Base-by-base conservation (phyloP, 2,797 vertebrate genomes). In the Megalops cyprinoides region DNA sequence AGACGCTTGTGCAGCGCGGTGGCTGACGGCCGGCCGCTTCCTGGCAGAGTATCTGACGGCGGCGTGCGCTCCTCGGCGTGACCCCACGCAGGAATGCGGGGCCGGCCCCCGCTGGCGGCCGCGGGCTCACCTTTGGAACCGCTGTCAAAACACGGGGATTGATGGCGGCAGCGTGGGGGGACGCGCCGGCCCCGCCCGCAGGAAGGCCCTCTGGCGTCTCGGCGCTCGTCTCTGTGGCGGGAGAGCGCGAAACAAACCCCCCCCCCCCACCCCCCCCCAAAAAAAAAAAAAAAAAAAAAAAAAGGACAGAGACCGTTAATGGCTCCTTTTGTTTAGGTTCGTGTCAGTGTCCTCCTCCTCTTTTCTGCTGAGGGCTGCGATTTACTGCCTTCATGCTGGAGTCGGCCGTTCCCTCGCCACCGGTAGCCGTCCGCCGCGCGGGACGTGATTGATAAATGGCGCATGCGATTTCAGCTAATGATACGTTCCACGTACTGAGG, bases 101-200 rank as follows among this genome's bases (percentile, higher is more conserved):
- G 37, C 74, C 86, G 81, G 82, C 53, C 79, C 84, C 71, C 82
- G 51, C 74, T 81, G 84, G 28, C 81, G 84, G 28, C 80, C 85
- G 88, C 85, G 86, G n/a, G 83, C 91, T 88, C 90, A 95, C 95
- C 91, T 93, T 85, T 84, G 93, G 92, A 89, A 87, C 62, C 2
- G 91, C 91, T 87, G 90, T 91, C 88, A 93, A 80, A 83, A 76
- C 85, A 85, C 20, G 84, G 83, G 90, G 91, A 90, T 87, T 88
- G 87, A 90, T 2, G 74, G 82, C 37, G 23, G 74, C 34, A 80
- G 85, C 80, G 87, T 83, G 83, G 37, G 93, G 83, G 86, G 14
- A 86, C 82, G n/a, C 88, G 93, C 79, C 85, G 89, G 90, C 87
- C 0, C 39, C 87, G 1, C 75, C 80, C 79, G 83, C 83, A 74